These are phyloP conservation scores for Eretmocerus hayati DNA, from an alignment of 2,888 invertebrate species.

Conservation along the genomic window DNA sequence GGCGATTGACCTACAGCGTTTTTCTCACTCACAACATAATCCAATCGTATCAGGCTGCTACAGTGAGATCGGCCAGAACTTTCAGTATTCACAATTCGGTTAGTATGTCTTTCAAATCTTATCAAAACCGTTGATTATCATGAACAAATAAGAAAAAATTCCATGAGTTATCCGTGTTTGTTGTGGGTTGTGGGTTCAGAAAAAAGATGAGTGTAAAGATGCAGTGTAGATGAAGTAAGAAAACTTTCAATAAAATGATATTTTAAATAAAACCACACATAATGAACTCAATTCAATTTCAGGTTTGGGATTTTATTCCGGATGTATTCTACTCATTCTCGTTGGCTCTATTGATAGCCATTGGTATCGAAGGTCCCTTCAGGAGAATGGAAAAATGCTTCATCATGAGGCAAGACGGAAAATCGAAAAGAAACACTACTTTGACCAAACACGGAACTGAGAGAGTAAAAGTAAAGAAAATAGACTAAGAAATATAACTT, in stretches of 20 bases:
- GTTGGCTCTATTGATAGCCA: conserved; percentile 28
- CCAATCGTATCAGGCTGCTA: conserved; percentile 31
- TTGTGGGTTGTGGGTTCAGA: too few relatives aligned
- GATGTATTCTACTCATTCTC: conserved; percentile 25
- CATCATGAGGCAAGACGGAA: conserved; percentile 16
- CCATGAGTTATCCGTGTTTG: too few relatives aligned
- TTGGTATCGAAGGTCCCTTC: conserved; percentile 33
- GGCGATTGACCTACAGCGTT: conserved; percentile 32
- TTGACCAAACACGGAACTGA: too few relatives aligned
- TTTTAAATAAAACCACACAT: not conserved
- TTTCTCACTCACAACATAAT: conserved; percentile 31
- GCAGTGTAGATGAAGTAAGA: too few relatives aligned
- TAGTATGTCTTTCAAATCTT: conserved; percentile 12
- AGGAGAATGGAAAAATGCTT: conserved; percentile 32
- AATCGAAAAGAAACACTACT: too few relatives aligned
- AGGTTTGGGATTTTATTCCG: conserved; percentile 31
- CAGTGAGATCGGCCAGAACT: conserved; percentile 27
- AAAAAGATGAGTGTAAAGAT: too few relatives aligned
- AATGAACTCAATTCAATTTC: conserved; percentile 6
- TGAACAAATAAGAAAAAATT: too few relatives aligned
- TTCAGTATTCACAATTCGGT: conserved; percentile 28
- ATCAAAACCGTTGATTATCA: not conserved
- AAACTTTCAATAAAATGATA: too few relatives aligned
- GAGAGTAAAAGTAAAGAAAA: too few relatives aligned
- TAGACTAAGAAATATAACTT: too few relatives aligned